Percentiles rank a stretch among this genome's conserved stretches.
These are phyloP conservation scores for Ecdyonurus torrentis DNA, from an alignment of 2,888 invertebrate species.

Conservation along the genomic window DNA sequence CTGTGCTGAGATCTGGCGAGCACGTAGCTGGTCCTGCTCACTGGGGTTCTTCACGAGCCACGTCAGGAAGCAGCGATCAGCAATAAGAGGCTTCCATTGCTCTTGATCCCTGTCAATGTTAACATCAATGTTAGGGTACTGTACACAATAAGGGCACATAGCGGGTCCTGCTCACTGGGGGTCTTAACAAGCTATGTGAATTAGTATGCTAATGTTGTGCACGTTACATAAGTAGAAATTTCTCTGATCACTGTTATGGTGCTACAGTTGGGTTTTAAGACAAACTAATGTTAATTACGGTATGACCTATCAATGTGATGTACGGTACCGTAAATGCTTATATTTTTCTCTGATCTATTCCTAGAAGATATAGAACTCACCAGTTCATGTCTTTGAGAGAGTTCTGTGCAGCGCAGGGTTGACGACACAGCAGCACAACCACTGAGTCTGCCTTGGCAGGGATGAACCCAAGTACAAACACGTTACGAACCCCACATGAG, in stretches of 20 bases:
- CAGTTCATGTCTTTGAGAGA: slow-evolving; percentile 98
- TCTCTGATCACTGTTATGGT: too few relatives aligned
- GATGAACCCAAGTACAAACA: slow-evolving; percentile 96
- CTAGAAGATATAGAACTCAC: slow-evolving; percentile 24
- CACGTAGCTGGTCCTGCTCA: slow-evolving; percentile 88
- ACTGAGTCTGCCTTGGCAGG: slow-evolving; percentile 98
- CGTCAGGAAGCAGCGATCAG: slow-evolving; percentile 86
- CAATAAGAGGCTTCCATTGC: slow-evolving; percentile 96
- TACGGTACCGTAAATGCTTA: too few relatives aligned
- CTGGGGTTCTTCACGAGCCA: slow-evolving; percentile 98
- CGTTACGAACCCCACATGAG: slow-evolving; percentile 95
- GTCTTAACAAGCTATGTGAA: too few relatives aligned
- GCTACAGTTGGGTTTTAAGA: too few relatives aligned
- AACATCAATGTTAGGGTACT: neutral
- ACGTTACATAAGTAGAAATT: too few relatives aligned
- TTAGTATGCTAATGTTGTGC: too few relatives aligned
- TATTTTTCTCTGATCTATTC: too few relatives aligned
- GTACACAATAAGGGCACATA: too few relatives aligned
- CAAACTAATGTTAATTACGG: too few relatives aligned
- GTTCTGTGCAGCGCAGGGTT: slow-evolving; percentile 95
- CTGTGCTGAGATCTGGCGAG: slow-evolving; percentile 90
- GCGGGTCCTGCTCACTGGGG: too few relatives aligned
- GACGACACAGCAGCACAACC: slow-evolving; percentile 89
- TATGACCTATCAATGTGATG: neutral
- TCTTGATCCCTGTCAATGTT: slow-evolving; percentile 60